Percentiles rank a stretch among this genome's conserved stretches.
Conservation (phyloP, 2,113 vertebrate genomes). For the Cervus canadensis region DNA sequence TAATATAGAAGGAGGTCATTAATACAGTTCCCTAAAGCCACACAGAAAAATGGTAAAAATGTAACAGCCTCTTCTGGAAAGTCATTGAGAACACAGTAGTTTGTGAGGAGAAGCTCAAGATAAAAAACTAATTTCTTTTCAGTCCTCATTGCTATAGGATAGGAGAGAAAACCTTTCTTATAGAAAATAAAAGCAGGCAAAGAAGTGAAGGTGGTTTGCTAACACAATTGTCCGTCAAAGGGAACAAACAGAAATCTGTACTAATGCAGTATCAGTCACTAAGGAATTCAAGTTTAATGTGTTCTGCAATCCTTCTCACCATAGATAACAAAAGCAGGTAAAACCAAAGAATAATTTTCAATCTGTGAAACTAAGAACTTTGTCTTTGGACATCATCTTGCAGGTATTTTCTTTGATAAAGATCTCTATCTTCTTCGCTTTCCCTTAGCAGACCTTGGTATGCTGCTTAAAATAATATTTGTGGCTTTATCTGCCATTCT, state of each 20-base stretch:
- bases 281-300: background rate
- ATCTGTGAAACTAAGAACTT: constrained; percentile 7
- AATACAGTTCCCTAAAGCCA: background rate
- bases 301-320: background rate
- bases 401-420: background rate
- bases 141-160: background rate
- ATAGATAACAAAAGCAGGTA: background rate
- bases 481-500: constrained; percentile 53
- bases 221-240: background rate
- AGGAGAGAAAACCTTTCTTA: background rate
- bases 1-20: background rate
- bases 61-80: background rate
- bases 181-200: background rate
- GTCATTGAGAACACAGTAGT: background rate
- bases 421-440: background rate
- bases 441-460: background rate
- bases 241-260: background rate
- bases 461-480: constrained; percentile 35
- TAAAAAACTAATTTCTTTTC: background rate
- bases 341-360: constrained; percentile 15
- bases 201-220: background rate
- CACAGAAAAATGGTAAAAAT: background rate
- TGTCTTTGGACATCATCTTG: background rate
- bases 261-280: background rate
- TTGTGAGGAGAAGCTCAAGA: background rate